Base-by-base conservation (phyloP, 2,113 vertebrate genomes). In the Pseudolaguvia tuberculata region DNA sequence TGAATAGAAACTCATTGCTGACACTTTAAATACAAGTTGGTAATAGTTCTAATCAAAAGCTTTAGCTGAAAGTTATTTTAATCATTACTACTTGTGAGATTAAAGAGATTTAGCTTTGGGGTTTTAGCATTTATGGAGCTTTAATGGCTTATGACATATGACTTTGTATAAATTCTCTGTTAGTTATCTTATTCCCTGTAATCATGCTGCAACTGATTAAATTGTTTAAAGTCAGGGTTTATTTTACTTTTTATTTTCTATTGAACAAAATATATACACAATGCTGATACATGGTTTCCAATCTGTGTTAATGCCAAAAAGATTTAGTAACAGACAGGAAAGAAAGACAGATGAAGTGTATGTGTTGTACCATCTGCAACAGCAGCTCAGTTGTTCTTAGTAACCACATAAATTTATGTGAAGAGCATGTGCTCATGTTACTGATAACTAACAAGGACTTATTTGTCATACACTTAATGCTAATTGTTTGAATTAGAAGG, bases 151-250 rank as follows among this genome's bases (percentile, higher is more conserved):
- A 85, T 81, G 84, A 86, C 84, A 83, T 87, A 85, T 79, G 75
- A 80, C 85, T 83, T 83, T 74, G 83, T 85, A 85, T 75, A 87
- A 79, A 79, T 78, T 69, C 72, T 76, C 65, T 78, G 80, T 86
- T 89, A 85, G 87, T 86, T 84, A 81, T 85, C 73, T 86, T 81
- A 79, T 82, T 83, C 72, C 80, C 57, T 82, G 80, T 84, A 84
- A 86, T 86, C 85, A 84, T 83, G 77, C 79, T 80, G 78, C 83
- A 87, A 84, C 70, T 47, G 78, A 58, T 83, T 47, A 18, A 20
- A 56, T 53, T 45, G 61, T 10, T 66, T 25, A 15, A 53, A 20
- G 15, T 42, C 25, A 45, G 5, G 59, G 35, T 7, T 65, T 47
- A 47, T 1, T n/a, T n/a, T n/a, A n/a, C n/a, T n/a, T n/a, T n/a